phyloP scores from a whole-genome alignment of 2,888 invertebrate species.

The Ectemnius cavifrons region DNA sequence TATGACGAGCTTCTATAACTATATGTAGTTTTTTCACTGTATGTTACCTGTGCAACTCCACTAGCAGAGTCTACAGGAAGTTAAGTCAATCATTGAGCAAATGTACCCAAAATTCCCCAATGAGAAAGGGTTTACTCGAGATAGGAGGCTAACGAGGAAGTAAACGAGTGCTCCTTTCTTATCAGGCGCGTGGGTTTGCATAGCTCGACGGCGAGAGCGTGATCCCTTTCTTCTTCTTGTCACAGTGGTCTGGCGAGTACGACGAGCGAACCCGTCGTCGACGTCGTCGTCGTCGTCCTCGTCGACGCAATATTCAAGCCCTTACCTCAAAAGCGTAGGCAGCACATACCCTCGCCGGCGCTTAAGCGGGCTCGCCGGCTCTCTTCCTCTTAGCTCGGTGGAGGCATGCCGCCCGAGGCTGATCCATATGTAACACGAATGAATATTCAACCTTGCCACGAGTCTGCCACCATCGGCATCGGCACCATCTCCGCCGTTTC shows the following conservation, averaged over 20 bases:
- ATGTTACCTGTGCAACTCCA: too few relatives aligned
- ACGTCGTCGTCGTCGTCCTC: slow-evolving; percentile 16
- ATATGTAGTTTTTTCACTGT: too few relatives aligned
- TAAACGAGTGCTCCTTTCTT: slow-evolving; percentile 25
- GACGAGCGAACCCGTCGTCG: background rate
- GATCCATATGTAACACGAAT: slow-evolving; percentile 78
- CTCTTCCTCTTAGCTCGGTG: slow-evolving; percentile 55
- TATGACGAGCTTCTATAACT: too few relatives aligned
- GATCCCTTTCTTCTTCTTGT: slow-evolving; percentile 46
- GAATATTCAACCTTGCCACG: slow-evolving; percentile 75
- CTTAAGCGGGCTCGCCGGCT: slow-evolving; percentile 39
- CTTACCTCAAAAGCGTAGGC: slow-evolving; percentile 51
- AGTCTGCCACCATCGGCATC: slow-evolving; percentile 61
- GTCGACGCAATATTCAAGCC: slow-evolving; percentile 63
- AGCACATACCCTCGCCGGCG: slow-evolving; percentile 42
- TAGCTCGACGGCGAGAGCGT: slow-evolving; percentile 19
- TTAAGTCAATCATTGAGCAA: too few relatives aligned
- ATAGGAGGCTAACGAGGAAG: slow-evolving; percentile 2
- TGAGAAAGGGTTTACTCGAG: background rate
- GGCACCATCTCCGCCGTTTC: slow-evolving; percentile 50
- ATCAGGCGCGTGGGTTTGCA: slow-evolving; percentile 42
- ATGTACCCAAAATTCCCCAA: too few relatives aligned
- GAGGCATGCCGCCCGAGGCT: slow-evolving; percentile 67
- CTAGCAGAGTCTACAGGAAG: too few relatives aligned
- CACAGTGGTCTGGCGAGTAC: slow-evolving; percentile 12